These are phyloP conservation scores for Chironomus tentans DNA, from an alignment of 2,888 invertebrate genomes.

Conservation along the genomic window DNA sequence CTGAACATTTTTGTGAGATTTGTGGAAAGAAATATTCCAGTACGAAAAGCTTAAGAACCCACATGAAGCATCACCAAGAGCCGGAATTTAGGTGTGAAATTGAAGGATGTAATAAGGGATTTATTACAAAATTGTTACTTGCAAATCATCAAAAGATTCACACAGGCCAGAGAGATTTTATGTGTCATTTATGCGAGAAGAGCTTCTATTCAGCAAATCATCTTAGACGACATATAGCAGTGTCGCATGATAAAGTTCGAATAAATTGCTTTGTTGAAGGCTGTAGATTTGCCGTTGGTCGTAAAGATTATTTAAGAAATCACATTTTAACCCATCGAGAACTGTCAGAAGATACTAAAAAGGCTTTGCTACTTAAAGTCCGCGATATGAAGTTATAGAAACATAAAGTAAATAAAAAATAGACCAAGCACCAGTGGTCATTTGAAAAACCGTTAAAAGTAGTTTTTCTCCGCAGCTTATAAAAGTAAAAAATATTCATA, in stretches of 20 bases:
- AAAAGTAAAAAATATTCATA: conserved; percentile 6
- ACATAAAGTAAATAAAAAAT: neutral
- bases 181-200: conserved; percentile 19
- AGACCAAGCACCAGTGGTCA: too few species aligned
- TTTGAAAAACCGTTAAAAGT: too few species aligned
- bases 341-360: conserved; percentile 5
- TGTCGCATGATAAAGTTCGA: conserved; percentile 12
- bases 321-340: conserved; percentile 21
- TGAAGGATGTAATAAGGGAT: conserved; percentile 3
- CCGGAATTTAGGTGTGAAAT: neutral
- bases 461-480: too few species aligned
- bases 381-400: conserved; percentile 15
- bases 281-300: conserved; percentile 13
- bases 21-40: conserved; percentile 11
- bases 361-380: neutral
- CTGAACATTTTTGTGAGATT: neutral
- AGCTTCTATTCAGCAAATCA: conserved; percentile 18
- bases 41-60: conserved; percentile 3
- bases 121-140: conserved; percentile 12
- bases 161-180: neutral
- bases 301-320: conserved; percentile 21
- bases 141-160: conserved; percentile 17
- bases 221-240: neutral
- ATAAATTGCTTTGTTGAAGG: conserved; percentile 8
- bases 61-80: conserved; percentile 18